phyloP scores from a whole-genome alignment of 2,797 vertebrate species.

The Enteromius mattozi region DNA sequence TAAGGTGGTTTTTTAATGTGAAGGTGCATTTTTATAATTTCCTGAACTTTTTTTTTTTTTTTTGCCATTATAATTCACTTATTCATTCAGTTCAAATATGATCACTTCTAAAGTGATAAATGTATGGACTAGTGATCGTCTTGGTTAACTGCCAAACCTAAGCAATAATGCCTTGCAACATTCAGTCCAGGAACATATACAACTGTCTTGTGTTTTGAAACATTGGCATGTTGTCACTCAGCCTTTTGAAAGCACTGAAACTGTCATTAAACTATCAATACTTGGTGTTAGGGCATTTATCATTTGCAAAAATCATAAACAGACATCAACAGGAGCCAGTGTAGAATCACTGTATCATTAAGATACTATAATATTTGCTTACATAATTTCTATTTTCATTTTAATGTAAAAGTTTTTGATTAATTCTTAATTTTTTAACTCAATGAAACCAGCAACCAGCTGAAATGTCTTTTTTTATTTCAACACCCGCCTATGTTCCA shows the following conservation, averaged over 20 bases:
- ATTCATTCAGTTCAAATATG: neutral
- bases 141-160: slow-evolving; percentile 41
- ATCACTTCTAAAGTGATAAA: neutral
- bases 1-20: neutral
- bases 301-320: slow-evolving; percentile 27
- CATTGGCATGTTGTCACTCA: slow-evolving; percentile 53
- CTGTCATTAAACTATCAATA: slow-evolving; percentile 55
- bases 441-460: neutral
- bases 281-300: slow-evolving; percentile 11
- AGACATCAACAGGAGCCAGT: neutral
- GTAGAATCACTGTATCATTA: neutral
- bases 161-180: slow-evolving; percentile 57
- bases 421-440: neutral
- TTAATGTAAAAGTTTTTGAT: neutral
- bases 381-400: neutral
- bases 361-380: neutral
- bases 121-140: neutral
- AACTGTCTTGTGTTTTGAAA: slow-evolving; percentile 61
- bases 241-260: slow-evolving; percentile 57
- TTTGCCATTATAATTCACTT: neutral
- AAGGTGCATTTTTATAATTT: neutral
- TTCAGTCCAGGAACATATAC: slow-evolving; percentile 41
- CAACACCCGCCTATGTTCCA: neutral
- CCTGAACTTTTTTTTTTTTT: neutral
- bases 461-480: neutral